phyloP scores from a whole-genome alignment of 1,140 invertebrate species.

The Apocrypta bakeri region DNA sequence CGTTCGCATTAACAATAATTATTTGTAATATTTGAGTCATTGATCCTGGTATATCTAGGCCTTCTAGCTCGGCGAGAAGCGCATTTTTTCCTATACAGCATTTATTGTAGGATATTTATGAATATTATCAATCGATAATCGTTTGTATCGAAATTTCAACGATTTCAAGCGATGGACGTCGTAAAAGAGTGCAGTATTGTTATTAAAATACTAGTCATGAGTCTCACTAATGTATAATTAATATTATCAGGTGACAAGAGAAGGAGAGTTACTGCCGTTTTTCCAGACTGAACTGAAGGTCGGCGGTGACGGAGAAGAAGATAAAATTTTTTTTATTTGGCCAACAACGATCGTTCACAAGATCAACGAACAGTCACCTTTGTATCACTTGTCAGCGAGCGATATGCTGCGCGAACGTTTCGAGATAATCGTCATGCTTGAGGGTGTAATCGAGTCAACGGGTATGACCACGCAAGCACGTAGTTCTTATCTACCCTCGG shows the following conservation, averaged over 20 bases:
- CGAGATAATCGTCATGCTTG: conserved; percentile 96
- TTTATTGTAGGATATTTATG: neutral
- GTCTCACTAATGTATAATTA: neutral
- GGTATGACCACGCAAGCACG: conserved; percentile 91
- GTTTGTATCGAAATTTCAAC: neutral
- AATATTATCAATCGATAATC: neutral
- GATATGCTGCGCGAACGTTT: conserved; percentile 93
- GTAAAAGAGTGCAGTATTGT: neutral
- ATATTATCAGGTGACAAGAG: conserved; percentile 85
- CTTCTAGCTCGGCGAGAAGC: neutral
- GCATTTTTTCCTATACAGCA: neutral
- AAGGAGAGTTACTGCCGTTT: conserved; percentile 89
- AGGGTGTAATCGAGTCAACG: conserved; percentile 95
- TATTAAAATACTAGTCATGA: neutral
- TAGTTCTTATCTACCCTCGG: conserved; percentile 93
- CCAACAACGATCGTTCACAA: conserved; percentile 90
- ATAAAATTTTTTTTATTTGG: conserved; percentile 94
- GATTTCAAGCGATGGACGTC: neutral
- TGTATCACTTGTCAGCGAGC: conserved; percentile 90
- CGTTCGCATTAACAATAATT: neutral
- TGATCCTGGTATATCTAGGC: neutral
- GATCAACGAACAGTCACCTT: conserved; percentile 87
- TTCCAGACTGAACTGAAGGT: conserved; percentile 89
- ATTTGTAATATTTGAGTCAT: neutral
- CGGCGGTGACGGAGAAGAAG: conserved; percentile 87